A percentile compares a stretch with the other conserved stretches of the same genome.
phyloP scores from a whole-genome alignment of 2,888 invertebrate genomes.

The Smittia aterrima region DNA sequence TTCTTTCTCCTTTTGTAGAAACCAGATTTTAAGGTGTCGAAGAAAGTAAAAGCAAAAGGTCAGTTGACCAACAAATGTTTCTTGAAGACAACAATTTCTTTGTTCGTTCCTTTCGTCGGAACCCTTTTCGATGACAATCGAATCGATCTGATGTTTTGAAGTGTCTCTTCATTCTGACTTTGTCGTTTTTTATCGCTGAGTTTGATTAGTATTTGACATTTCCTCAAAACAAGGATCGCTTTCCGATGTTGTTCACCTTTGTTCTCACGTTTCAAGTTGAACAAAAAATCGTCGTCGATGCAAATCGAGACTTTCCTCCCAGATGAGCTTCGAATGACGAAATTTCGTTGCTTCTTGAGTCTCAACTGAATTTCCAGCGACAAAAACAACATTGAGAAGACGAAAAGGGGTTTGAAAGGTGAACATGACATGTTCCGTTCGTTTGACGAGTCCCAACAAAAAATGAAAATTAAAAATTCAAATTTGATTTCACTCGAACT shows the following conservation, averaged over 20 bases:
- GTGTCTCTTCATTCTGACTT: neutral
- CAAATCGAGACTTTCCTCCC: neutral
- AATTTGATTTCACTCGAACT: constrained; percentile 16
- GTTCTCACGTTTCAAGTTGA: too few species aligned
- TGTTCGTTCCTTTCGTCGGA: neutral
- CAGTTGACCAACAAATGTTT: too few species aligned
- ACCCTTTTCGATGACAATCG: neutral
- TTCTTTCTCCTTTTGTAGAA: too few species aligned
- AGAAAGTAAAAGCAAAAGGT: too few species aligned
- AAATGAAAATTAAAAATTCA: constrained; percentile 29
- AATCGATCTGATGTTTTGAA: constrained; percentile 21
- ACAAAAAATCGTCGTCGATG: too few species aligned
- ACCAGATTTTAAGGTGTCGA: too few species aligned
- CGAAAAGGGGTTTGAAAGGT: neutral
- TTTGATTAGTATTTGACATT: constrained; percentile 35
- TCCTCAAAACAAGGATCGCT: neutral
- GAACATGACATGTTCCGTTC: constrained; percentile 27
- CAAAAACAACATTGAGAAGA: neutral
- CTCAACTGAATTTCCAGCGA: neutral
- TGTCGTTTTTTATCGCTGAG: neutral
- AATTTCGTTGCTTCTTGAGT: neutral
- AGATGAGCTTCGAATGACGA: constrained; percentile 33
- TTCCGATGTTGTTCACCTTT: too few species aligned
- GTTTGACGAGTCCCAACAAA: neutral
- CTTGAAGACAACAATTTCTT: too few species aligned